These are phyloP conservation scores for Lepidurus packardi DNA, from an alignment of 1,140 invertebrate species.

Conservation along the genomic window DNA sequence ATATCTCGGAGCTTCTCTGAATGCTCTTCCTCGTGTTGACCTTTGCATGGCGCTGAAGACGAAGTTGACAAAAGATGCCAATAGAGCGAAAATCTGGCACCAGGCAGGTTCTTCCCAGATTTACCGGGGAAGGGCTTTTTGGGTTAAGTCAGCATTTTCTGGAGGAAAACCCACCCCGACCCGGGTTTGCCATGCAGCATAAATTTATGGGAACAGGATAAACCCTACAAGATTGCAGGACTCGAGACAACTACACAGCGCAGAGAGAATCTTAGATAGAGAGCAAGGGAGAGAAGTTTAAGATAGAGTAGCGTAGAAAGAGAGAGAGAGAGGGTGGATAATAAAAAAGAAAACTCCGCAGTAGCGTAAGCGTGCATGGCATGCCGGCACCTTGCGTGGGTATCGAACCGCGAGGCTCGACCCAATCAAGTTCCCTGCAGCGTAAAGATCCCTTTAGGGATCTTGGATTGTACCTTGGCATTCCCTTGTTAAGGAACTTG, in stretches of 20 bases:
- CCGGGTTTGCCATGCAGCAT: neutral
- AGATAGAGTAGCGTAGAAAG: neutral
- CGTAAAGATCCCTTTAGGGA: conserved; percentile 18
- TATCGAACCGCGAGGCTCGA: conserved; percentile 14
- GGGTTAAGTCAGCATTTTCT: neutral
- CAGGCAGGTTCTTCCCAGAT: neutral
- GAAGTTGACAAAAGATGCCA: conserved; percentile 6
- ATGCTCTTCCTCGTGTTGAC: neutral
- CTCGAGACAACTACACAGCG: neutral
- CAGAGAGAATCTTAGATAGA: neutral
- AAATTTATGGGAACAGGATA: conserved; percentile 12
- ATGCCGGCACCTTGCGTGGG: conserved; percentile 20
- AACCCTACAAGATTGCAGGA: neutral
- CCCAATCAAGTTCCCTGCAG: conserved; percentile 2
- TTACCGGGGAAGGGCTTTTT: neutral
- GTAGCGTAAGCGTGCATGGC: conserved; percentile 16
- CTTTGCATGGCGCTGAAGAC: conserved; percentile 13
- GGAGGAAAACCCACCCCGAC: neutral
- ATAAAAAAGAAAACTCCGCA: neutral
- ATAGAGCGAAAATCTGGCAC: conserved; percentile 11
- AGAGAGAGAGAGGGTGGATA: neutral
- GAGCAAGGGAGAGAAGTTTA: neutral
- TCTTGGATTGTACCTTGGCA: conserved; percentile 6
- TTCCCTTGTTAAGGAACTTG: neutral
- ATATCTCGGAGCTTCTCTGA: neutral